Conservation (phyloP, 1,140 invertebrate genomes). For the Atopsyche davidsoni region DNA sequence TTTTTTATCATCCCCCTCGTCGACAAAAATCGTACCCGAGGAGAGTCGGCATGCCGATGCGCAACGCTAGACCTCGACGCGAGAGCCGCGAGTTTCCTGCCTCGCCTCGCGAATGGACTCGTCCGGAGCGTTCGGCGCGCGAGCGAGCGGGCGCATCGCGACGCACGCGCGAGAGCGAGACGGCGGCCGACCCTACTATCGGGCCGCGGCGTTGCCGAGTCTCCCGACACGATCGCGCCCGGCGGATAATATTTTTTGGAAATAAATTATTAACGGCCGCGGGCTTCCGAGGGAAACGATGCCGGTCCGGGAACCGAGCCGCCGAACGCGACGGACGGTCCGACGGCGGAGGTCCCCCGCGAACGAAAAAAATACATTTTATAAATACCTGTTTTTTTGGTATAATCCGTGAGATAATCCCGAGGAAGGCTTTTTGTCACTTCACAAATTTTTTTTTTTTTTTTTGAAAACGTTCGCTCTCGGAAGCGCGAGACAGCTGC, state of each 20-base stretch:
- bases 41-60: not conserved
- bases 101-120: conserved; percentile 27
- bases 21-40: no score
- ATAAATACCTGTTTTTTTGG: conserved; percentile 7
- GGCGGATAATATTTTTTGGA: conserved; percentile 1
- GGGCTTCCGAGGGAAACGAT: no score
- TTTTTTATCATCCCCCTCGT: no score
- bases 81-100: conserved; percentile 16
- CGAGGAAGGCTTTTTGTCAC: no score
- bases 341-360: no score
- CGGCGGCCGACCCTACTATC: conserved; percentile 23
- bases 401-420: conserved; percentile 6
- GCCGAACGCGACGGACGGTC: no score
- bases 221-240: conserved; percentile 12
- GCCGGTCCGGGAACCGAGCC: no score
- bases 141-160: conserved; percentile 14
- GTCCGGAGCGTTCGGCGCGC: conserved; percentile 16
- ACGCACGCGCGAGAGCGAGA: conserved; percentile 17
- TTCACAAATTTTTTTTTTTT: conserved; percentile 8
- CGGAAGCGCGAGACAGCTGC: conserved; percentile 8
- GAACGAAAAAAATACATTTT: conserved; percentile 1
- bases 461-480: not conserved
- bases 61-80: conserved; percentile 18
- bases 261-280: no score
- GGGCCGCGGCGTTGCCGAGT: conserved; percentile 13